These are phyloP conservation scores for Tipula confusa DNA, from an alignment of 2,888 invertebrate species.

Conservation along the genomic window DNA sequence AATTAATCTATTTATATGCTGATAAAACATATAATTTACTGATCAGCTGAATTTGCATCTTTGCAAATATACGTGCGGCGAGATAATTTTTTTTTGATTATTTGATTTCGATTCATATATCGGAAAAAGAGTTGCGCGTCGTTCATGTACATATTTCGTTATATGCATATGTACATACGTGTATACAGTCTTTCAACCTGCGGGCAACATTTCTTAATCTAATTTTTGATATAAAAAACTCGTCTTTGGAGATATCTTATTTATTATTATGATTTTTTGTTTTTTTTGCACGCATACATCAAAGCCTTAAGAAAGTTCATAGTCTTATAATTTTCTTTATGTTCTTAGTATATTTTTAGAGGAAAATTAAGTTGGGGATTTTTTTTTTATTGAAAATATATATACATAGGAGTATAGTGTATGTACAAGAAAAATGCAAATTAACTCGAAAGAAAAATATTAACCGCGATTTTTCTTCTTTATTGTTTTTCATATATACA, in stretches of 20 bases:
- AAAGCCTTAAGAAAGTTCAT: slow-evolving; percentile 6
- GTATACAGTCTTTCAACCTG: not conserved
- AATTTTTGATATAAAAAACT: not conserved
- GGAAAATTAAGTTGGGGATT: not conserved
- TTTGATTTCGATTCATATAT: not conserved
- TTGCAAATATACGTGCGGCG: not conserved
- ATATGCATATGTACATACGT: no score
- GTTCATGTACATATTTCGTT: not conserved
- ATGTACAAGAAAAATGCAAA: slow-evolving; percentile 1
- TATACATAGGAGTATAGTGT: not conserved
- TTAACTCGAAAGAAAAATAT: slow-evolving; percentile 20
- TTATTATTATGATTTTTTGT: not conserved
- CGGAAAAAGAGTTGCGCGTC: not conserved
- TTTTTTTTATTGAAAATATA: not conserved
- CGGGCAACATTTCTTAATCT: not conserved
- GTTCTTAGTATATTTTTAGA: not conserved
- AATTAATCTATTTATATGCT: no score
- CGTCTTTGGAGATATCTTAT: not conserved
- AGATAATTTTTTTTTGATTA: not conserved
- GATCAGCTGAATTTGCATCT: not conserved
- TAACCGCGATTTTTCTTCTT: not conserved
- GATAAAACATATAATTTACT: not conserved
- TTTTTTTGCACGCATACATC: not conserved
- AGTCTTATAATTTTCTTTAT: slow-evolving; percentile 6
- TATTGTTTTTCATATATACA: not conserved